These are phyloP conservation scores for Miltochrista miniata DNA, from an alignment of 2,888 invertebrate genomes.

Conservation along the genomic window DNA sequence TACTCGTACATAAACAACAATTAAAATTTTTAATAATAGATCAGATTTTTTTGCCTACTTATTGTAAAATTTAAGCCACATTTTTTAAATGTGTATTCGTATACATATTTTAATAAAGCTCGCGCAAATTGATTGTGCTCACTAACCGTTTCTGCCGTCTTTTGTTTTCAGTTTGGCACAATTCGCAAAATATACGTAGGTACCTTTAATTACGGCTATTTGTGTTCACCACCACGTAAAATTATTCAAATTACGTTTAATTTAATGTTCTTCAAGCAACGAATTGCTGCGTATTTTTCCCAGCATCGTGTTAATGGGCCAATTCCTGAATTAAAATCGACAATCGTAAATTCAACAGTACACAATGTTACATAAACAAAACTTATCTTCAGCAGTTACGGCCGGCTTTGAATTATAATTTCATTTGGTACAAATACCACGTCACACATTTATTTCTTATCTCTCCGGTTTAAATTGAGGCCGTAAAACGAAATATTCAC, in stretches of 20 bases:
- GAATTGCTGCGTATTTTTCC: constrained; percentile 69
- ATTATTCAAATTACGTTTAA: constrained; percentile 75
- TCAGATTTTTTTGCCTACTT: too few relatives aligned
- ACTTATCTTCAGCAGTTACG: constrained; percentile 66
- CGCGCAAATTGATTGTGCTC: constrained; percentile 38
- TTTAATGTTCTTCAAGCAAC: constrained; percentile 72
- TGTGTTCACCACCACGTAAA: constrained; percentile 74
- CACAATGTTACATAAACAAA: constrained; percentile 68
- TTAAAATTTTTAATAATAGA: too few relatives aligned
- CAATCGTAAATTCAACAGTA: constrained; percentile 61
- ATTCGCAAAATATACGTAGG: constrained; percentile 53
- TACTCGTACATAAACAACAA: too few relatives aligned
- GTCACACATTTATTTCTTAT: constrained; percentile 43
- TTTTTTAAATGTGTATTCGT: too few relatives aligned
- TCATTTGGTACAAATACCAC: constrained; percentile 44
- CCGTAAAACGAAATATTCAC: constrained; percentile 32
- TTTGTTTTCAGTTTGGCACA: constrained; percentile 51
- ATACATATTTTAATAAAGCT: constrained; percentile 9
- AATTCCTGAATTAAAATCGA: constrained; percentile 69
- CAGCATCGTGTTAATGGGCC: constrained; percentile 65
- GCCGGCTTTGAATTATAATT: constrained; percentile 54
- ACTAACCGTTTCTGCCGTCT: constrained; percentile 35
- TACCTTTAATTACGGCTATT: constrained; percentile 73
- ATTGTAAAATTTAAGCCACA: too few relatives aligned
- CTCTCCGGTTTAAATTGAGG: constrained; percentile 29